phyloP scores from a whole-genome alignment of 2,113 vertebrate species.

The Rousettus leschenaultii region DNA sequence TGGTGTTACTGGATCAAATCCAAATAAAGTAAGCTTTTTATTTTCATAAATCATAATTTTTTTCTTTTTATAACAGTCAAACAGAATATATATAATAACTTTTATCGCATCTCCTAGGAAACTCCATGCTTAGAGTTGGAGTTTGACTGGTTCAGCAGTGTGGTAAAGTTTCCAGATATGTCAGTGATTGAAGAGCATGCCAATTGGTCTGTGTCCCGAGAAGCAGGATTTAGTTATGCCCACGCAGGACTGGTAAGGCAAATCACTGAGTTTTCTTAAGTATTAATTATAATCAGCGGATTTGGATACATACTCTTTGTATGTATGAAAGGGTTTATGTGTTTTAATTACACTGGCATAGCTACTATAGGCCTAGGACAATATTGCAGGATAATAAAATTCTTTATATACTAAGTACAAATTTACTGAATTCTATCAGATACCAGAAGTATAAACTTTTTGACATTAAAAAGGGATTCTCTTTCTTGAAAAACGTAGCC shows the following conservation, averaged over 20 bases:
- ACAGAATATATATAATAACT: conserved; percentile 27
- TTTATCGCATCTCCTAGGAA: conserved; percentile 85
- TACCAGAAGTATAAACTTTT: neutral
- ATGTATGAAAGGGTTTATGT: neutral
- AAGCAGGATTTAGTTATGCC: conserved; percentile 95
- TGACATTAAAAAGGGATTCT: neutral
- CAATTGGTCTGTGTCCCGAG: conserved; percentile 95
- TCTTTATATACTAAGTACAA: neutral
- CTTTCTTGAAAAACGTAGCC: neutral
- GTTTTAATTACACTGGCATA: neutral
- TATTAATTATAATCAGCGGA: neutral
- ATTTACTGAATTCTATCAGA: conserved; percentile 3
- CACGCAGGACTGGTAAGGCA: conserved; percentile 92
- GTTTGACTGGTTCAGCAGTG: conserved; percentile 97
- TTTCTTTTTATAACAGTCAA: neutral
- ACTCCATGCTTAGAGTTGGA: conserved; percentile 98
- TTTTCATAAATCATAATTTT: conserved; percentile 2
- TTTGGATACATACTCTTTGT: neutral
- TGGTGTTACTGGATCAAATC: conserved; percentile 97
- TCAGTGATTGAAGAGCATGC: conserved; percentile 95
- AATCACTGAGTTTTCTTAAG: neutral
- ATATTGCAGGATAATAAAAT: neutral
- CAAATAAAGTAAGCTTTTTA: conserved; percentile 90
- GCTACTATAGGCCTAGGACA: neutral
- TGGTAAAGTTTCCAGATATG: conserved; percentile 97